These are phyloP conservation scores for Turritopsis dohrnii DNA, from an alignment of 30 jellyfish, hydroid and myxozoan species.

Conservation along the genomic window DNA sequence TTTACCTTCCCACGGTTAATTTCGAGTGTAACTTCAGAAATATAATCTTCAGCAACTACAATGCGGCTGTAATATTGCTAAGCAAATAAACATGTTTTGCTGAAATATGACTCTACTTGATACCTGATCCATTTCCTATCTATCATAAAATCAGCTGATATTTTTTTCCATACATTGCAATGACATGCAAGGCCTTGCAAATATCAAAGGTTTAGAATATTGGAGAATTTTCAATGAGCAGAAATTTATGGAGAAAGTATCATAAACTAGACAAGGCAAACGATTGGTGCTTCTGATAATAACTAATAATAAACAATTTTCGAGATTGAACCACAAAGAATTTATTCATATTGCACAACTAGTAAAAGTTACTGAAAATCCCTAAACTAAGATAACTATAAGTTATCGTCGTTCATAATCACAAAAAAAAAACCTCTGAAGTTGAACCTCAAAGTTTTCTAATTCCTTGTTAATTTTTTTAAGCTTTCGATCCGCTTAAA, in stretches of 20 bases:
- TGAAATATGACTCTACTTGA: not conserved
- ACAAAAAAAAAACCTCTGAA: not conserved
- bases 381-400: not conserved
- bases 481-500: too few species aligned
- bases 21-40: not conserved
- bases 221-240: not conserved
- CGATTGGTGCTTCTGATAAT: too few species aligned
- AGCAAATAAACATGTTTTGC: not conserved
- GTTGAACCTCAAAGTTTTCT: not conserved
- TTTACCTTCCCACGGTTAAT: too few species aligned
- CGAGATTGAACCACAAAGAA: too few species aligned
- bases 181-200: not conserved
- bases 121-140: not conserved
- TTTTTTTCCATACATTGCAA: not conserved
- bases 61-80: not conserved
- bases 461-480: too few species aligned
- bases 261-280: too few species aligned
- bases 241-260: too few species aligned
- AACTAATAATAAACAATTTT: too few species aligned
- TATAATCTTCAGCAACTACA: not conserved
- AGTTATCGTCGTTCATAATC: too few species aligned
- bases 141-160: not conserved
- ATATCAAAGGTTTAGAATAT: not conserved
- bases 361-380: not conserved
- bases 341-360: not conserved